Evolutionary conservation across 2,888 invertebrate species (phyloP), one percentile per base, ranked within the genome.

Genomic region (Carpatolechia fugitivella): DNA sequence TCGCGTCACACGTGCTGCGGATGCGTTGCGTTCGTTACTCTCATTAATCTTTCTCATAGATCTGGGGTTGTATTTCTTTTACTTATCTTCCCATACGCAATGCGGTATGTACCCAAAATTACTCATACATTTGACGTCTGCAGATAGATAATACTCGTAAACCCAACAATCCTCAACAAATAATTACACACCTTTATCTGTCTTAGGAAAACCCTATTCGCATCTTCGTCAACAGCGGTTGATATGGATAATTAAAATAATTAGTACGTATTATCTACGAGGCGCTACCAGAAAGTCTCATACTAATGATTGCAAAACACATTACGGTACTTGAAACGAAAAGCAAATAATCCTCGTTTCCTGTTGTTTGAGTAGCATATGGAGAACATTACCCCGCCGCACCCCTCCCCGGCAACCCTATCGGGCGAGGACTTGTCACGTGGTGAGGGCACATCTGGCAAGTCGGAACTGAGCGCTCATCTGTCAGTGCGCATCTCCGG

Each of bases 321-420:
- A 66, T 66, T 74, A 72, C 71, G 66, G 68, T 69, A 71, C 77
- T 77, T 73, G 71, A 73, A 69, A 79, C 74, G 71, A 74, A 69
- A 79, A 79, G 71, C 66, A 70, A 70, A 56, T 56, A 56, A 51
- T 56, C 56, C 56, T 68, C 74, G 62, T 78, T 80, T 81, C 80
- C 80, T 77, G 79, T 70, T 66, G 56, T 60, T 63, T 60, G 65
- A 57, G 63, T 66, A 71, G 73, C 75, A 80, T 78, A 74, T 76
- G 72, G 65, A 58, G 55, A 59, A 59, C 60, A 59, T 51, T 56
- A 56, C 38, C 48, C 55, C 59, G 57, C 57, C 44, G 50, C 60
- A 59, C 54, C 24, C 29, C 38, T 59, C 52, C 16, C 41, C 29
- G 29, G 35, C 63, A 60, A 60, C 64, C 64, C 69, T 65, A 68